Base-by-base conservation (phyloP, 2,797 vertebrate species). In the Mormyrus proboscirostris region DNA sequence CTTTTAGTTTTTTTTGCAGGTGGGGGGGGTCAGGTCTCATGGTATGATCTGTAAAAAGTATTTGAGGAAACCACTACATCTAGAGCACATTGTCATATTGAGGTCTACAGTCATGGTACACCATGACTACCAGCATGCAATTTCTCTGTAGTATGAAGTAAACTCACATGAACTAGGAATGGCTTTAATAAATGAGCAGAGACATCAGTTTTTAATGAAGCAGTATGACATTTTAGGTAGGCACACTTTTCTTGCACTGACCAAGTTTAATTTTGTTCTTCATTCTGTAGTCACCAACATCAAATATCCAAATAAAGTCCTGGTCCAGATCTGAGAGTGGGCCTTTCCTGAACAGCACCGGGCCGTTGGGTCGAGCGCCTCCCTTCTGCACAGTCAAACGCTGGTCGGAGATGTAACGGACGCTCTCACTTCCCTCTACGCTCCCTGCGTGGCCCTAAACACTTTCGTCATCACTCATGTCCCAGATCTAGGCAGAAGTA, bases 401-500 rank as follows among this genome's bases (percentile, higher is more conserved):
- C 29, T 16, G 73, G 16, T 38, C 9, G 44, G 79, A 29, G 51
- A 25, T 19, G 25, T 25, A 16, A 16, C 2, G 49, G 25, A 33
- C 3, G 1, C 10, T 38, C 84, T n/a, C 29, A 0, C 6, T 22
- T 29, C 47, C n/a, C 44, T 6, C 16, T 57, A 12, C 12, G 6
- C 12, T 59, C 51, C 44, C 51, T 7, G 76, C 53, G 29, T 62
- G 41, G 57, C 76, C 88, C 98, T 95, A 99, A 89, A 99, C 92
- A 53, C 98, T 98, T 94, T 99, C 98, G 2, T 99, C 98, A 5
- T 99, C 98, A 0, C 98, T 99, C 98, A 99, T 98, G 92, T 99
- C 98, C 98, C 98, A 99, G 91, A 99, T 99, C 98, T 99, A 94
- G 10, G 90, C 38, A 88, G 93, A 91, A 53, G 89, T 47, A 86